A percentile compares a stretch with the other conserved stretches of the same genome.
phyloP scores from a whole-genome alignment of 2,113 vertebrate species.

The human (Homo sapiens) region GRCh38 chr5:146285501-146286000 shows the following conservation, averaged over 20 bases:
- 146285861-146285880: not conserved
- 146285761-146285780: not conserved
- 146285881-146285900: not conserved
- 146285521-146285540: not conserved
- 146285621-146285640: conserved; percentile 41
- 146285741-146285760: not conserved
- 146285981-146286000: conserved; percentile 97
- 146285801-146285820: not conserved
- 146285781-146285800: not conserved
- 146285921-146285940: not conserved
- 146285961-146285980: conserved; percentile 93
- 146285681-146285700: conserved; percentile 6
- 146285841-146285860: not conserved
- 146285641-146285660: not conserved
- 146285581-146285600: not conserved
- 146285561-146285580: not conserved
- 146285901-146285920: conserved; percentile 24
- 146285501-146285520: not conserved
- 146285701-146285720: conserved; percentile 10
- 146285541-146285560: not conserved
- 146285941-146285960: conserved; percentile 91
- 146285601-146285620: conserved; percentile 30
- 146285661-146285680: not conserved
- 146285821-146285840: not conserved
- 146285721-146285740: not conserved